Conservation (phyloP, 2,113 vertebrate genomes). For the Cinclus cinclus region DNA sequence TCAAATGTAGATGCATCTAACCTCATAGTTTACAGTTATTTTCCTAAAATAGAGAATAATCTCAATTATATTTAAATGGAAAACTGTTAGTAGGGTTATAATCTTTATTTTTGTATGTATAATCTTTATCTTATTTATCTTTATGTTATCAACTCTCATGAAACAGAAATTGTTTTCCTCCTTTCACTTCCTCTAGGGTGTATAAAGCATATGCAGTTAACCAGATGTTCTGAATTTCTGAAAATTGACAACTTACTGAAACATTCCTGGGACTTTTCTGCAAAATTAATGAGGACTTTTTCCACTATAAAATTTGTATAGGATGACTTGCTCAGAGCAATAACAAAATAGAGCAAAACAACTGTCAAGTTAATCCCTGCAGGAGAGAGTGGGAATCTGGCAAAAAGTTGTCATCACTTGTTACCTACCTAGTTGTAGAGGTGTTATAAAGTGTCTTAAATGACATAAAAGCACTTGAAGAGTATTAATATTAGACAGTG, state of each 20-base stretch:
- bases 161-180: neutral
- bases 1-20: neutral
- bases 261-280: neutral
- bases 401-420: neutral
- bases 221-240: neutral
- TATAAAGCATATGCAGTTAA: neutral
- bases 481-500: neutral
- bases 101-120: neutral
- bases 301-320: neutral
- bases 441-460: neutral
- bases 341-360: neutral
- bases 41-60: neutral
- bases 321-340: neutral
- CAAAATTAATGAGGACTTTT: neutral
- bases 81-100: neutral
- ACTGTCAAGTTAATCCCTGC: neutral
- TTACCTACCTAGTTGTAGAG: neutral
- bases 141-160: neutral
- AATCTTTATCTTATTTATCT: neutral
- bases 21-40: neutral
- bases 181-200: neutral
- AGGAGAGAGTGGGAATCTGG: neutral
- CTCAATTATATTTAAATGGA: neutral
- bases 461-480: neutral
- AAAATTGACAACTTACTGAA: neutral